A percentile compares a stretch with the other conserved stretches of the same genome.
Conservation (phyloP, 2,888 invertebrate genomes). For the Andrena flavipes region DNA sequence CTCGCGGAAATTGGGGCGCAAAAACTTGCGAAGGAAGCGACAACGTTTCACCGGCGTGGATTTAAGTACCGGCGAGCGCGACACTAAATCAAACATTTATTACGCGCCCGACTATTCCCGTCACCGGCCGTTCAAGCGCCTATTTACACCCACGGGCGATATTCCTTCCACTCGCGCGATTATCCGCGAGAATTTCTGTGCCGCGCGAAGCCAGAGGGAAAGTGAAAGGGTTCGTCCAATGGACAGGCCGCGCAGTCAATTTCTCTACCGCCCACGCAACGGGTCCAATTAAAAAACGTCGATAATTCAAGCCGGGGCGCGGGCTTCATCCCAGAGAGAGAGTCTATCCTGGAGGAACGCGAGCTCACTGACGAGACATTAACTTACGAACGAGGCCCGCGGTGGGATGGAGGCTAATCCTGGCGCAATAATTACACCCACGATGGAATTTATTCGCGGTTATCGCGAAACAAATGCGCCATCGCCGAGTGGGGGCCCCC, state of each 20-base stretch:
- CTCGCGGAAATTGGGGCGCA: conserved; percentile 14
- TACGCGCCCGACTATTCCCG: not conserved
- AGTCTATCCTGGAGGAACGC: conserved; percentile 44
- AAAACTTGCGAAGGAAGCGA: not conserved
- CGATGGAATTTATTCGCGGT: conserved; percentile 70
- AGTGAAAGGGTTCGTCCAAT: conserved; percentile 42
- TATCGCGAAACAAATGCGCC: conserved; percentile 66
- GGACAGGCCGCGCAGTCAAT: conserved; percentile 31
- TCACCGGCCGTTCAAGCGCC: not conserved
- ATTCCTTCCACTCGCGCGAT: conserved; percentile 5
- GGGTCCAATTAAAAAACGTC: conserved; percentile 53
- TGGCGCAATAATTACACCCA: conserved; percentile 58
- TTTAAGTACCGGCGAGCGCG: not conserved
- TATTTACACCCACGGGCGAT: conserved; percentile 14
- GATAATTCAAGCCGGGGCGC: conserved; percentile 49
- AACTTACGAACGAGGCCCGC: conserved; percentile 16
- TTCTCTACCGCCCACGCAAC: conserved; percentile 56
- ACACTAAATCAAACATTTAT: conserved; percentile 14
- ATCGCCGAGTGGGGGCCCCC: conserved; percentile 35
- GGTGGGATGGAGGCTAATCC: conserved; percentile 31
- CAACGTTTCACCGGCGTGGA: no score
- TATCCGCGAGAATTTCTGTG: conserved; percentile 15
- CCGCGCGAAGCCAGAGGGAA: not conserved
- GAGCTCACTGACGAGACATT: conserved; percentile 51
- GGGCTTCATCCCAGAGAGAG: not conserved